phyloP scores from a whole-genome alignment of 2,113 vertebrate species.

The Prochilodus magdalenae region DNA sequence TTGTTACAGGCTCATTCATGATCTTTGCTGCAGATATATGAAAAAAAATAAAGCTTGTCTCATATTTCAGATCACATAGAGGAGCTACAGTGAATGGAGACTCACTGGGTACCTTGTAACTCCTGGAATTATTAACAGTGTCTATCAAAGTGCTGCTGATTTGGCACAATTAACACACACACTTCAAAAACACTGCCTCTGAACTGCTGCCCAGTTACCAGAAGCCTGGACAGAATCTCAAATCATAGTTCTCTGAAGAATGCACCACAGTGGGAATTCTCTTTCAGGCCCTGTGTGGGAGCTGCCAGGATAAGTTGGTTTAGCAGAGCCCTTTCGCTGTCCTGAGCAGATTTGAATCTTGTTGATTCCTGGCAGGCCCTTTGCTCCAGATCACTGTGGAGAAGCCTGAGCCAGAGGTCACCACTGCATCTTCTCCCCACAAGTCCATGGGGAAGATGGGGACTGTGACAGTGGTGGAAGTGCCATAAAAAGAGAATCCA shows the following conservation, averaged over 20 bases:
- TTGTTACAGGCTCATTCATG: background rate
- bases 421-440: background rate
- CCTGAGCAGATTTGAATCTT: slow-evolving; percentile 66
- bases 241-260: slow-evolving; percentile 29
- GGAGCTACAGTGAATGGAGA: background rate
- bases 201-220: background rate
- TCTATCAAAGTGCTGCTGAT: background rate
- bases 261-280: background rate
- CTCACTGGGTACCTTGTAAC: background rate
- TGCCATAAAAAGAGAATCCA: slow-evolving; percentile 36
- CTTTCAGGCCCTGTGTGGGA: slow-evolving; percentile 4
- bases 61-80: background rate
- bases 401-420: slow-evolving; percentile 34
- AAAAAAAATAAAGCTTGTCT: background rate
- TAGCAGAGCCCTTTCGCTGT: slow-evolving; percentile 66
- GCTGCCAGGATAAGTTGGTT: slow-evolving; percentile 69
- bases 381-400: slow-evolving; percentile 59
- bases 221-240: slow-evolving; percentile 1
- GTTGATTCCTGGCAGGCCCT: slow-evolving; percentile 69
- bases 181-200: background rate
- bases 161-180: background rate
- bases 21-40: background rate
- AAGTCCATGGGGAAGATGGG: background rate
- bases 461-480: background rate
- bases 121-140: background rate